Evolutionary conservation across 2,113 vertebrate species (phyloP), one percentile per base, ranked within the genome.

Genomic region (Dascyllus trimaculatus): DNA sequence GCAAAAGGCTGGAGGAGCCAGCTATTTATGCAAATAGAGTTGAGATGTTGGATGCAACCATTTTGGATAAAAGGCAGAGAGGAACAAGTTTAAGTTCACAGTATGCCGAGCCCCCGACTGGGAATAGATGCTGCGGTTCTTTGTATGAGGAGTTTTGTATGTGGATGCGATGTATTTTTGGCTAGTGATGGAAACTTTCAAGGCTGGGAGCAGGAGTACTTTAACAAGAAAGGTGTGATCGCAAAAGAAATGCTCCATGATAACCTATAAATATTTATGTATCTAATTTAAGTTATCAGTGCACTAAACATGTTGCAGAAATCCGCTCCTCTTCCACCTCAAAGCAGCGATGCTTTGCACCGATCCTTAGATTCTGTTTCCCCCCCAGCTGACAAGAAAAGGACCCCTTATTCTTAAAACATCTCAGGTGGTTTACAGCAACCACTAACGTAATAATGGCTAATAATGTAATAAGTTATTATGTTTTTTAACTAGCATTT

Each of bases 1-100:
- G 69, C 78, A 86, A 75, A n/a, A 87, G 73, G 60, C 53, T 18
- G 58, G 58, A 65, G 72, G 63, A 82, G 58, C 26, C 53, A 82
- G 83, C 71, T 85, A 81, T 88, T 90, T 91, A 89, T 90, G 82
- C 86, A 92, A 89, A 85, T 78, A 56, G 48, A 80, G 71, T 73
- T 24, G 85, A 87, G 71, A 52, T 72, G 57, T 63, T 40, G 57
- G 76, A 66, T 75, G 80, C 57, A 64, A 62, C 61, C 71, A 82
- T 72, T 83, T 75, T 82, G 74, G 78, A 85, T 80, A 49, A 85
- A 88, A 87, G 71, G 19, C 49, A 78, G 59, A 59, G 40, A 71
- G 46, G 65, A 85, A 75, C 56, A 69, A 76, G 80, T 82, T 45
- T 43, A 71, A 79, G 83, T 56, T 79, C 60, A 64, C 48, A 19